Conservation (phyloP, 1,140 invertebrate species). For the Conopomorpha cramerella region DNA sequence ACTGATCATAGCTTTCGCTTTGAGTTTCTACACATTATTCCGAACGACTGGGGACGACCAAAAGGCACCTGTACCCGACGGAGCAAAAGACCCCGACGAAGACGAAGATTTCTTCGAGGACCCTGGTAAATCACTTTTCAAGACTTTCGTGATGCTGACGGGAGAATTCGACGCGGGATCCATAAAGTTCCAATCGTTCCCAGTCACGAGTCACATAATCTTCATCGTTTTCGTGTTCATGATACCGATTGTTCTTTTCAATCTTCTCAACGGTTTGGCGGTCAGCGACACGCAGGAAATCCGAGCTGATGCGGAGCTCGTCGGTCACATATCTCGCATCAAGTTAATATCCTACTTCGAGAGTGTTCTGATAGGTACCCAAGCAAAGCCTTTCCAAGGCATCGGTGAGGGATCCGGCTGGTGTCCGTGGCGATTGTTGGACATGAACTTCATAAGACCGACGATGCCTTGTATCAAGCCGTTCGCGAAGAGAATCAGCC, state of each 20-base stretch:
- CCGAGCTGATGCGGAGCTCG: slow-evolving; percentile 74
- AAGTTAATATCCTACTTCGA: slow-evolving; percentile 75
- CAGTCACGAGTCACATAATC: slow-evolving; percentile 70
- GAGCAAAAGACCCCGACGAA: slow-evolving; percentile 26
- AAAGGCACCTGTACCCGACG: slow-evolving; percentile 38
- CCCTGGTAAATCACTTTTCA: slow-evolving; percentile 71
- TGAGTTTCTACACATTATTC: slow-evolving; percentile 79
- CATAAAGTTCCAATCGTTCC: slow-evolving; percentile 73
- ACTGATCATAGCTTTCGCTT: slow-evolving; percentile 77
- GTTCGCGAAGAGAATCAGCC: slow-evolving; percentile 60
- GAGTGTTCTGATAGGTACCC: slow-evolving; percentile 65
- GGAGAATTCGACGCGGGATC: slow-evolving; percentile 79
- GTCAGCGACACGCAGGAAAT: slow-evolving; percentile 80
- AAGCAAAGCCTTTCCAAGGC: slow-evolving; percentile 27
- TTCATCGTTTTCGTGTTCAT: slow-evolving; percentile 80
- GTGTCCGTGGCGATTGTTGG: slow-evolving; percentile 36
- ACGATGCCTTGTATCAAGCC: slow-evolving; percentile 52
- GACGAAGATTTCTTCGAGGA: slow-evolving; percentile 66
- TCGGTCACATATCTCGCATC: slow-evolving; percentile 71
- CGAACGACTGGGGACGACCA: slow-evolving; percentile 39
- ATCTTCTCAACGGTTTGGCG: slow-evolving; percentile 79
- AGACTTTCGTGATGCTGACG: slow-evolving; percentile 83
- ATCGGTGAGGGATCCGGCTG: slow-evolving; percentile 58
- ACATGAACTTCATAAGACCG: slow-evolving; percentile 33
- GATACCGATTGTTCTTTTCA: slow-evolving; percentile 79